Percentiles rank a stretch among this genome's conserved stretches.
Conservation (phyloP, 2,888 invertebrate genomes). For the Synergus gifuensis region DNA sequence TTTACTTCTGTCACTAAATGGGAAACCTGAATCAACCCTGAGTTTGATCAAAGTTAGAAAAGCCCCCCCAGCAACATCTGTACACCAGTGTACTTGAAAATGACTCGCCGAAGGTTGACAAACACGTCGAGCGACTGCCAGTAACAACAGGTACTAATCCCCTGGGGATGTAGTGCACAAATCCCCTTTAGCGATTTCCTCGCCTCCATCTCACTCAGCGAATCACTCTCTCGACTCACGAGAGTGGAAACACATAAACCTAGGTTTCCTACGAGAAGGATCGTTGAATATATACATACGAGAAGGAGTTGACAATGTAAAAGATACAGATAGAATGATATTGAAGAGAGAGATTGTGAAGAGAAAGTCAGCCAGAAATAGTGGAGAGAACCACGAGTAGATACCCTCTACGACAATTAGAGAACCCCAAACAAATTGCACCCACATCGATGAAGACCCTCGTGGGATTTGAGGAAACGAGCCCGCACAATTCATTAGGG, state of each 20-base stretch:
- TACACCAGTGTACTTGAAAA: constrained; percentile 27
- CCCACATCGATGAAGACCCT: constrained; percentile 13
- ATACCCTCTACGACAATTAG: constrained; percentile 60
- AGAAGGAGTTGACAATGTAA: constrained; percentile 17
- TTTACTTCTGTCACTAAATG: neutral
- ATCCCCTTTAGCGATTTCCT: constrained; percentile 62
- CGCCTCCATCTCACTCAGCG: constrained; percentile 52
- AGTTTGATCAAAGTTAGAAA: constrained; percentile 22
- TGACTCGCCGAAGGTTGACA: constrained; percentile 38
- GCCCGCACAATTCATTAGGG: constrained; percentile 33
- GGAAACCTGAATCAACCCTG: neutral
- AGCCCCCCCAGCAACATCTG: constrained; percentile 22
- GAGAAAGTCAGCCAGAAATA: constrained; percentile 9
- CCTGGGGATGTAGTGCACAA: constrained; percentile 28
- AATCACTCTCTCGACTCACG: constrained; percentile 57
- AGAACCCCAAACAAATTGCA: constrained; percentile 60
- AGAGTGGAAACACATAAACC: constrained; percentile 44
- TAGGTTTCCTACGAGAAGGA: constrained; percentile 7
- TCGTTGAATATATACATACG: constrained; percentile 22
- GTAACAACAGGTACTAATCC: constrained; percentile 44
- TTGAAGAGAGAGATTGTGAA: constrained; percentile 6
- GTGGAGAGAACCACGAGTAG: constrained; percentile 11
- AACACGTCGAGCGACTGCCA: constrained; percentile 33
- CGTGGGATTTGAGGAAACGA: constrained; percentile 38
- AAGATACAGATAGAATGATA: neutral